Percentiles rank a stretch among this genome's conserved stretches.
These are phyloP conservation scores for Spongilla lacustris DNA, from an alignment of 37 sponge, comb jelly and placozoan species.

Conservation along the genomic window DNA sequence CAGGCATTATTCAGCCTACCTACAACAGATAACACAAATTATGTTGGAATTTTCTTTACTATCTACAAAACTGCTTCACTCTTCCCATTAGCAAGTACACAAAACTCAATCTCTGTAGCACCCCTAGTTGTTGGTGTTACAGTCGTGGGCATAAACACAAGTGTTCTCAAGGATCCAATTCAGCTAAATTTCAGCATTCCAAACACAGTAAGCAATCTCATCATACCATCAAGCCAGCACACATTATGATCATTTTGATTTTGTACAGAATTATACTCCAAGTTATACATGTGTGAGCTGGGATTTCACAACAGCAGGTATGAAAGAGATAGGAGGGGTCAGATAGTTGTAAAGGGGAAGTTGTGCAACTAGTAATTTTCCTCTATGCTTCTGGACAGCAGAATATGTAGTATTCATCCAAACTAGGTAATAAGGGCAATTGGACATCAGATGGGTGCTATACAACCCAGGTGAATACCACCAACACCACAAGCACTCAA, in stretches of 20 bases:
- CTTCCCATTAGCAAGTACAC: slow-evolving; percentile 7
- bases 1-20: background rate
- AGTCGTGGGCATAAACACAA: background rate
- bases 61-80: slow-evolving; percentile 8
- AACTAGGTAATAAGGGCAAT: slow-evolving; percentile 13
- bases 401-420: background rate
- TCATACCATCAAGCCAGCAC: no score
- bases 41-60: slow-evolving; percentile 11
- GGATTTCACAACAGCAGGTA: slow-evolving; percentile 23
- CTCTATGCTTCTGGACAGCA: no score
- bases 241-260: background rate
- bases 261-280: slow-evolving; percentile 17
- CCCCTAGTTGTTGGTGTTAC: background rate
- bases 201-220: background rate
- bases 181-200: background rate
- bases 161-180: background rate
- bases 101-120: background rate
- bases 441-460: slow-evolving; percentile 43
- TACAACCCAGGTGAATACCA: background rate
- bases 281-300: slow-evolving; percentile 18
- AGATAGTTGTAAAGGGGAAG: no score
- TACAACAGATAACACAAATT: no score
- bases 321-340: background rate
- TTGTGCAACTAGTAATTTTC: no score
- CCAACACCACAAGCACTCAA: background rate